phyloP scores from a whole-genome alignment of 2,113 vertebrate genomes.

The Equus quagga region DNA sequence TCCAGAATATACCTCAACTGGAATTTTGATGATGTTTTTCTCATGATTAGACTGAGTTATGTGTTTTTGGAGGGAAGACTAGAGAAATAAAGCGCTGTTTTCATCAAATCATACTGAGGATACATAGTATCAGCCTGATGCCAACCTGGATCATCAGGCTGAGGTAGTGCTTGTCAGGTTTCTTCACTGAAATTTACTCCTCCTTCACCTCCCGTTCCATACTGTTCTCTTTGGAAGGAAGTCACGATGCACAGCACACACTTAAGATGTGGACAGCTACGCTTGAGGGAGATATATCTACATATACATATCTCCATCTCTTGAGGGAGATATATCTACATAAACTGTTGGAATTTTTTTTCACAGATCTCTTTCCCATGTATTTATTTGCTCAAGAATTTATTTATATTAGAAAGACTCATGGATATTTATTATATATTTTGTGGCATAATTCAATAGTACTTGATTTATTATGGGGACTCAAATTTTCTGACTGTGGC shows the following conservation, averaged over 20 bases:
- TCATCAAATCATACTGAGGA: not conserved
- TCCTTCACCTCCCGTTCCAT: not conserved
- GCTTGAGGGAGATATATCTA: not conserved
- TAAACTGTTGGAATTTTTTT: not conserved
- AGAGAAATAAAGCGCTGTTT: not conserved
- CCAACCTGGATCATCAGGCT: not conserved
- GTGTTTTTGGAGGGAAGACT: not conserved
- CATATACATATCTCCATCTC: not conserved
- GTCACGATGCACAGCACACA: accelerated
- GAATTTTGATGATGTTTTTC: not conserved
- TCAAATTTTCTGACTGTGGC: not conserved
- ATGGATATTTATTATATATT: not conserved
- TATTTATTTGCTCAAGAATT: not conserved
- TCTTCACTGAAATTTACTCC: not conserved
- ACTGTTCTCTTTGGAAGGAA: not conserved
- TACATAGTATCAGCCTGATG: not conserved
- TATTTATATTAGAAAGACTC: not conserved
- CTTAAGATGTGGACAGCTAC: not conserved
- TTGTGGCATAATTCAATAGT: not conserved
- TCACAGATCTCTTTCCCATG: not conserved
- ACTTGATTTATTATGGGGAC: not conserved
- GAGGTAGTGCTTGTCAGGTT: not conserved
- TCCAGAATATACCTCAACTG: not conserved
- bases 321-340: not conserved
- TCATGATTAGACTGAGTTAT: not conserved